Evolutionary conservation across 2,888 invertebrate species (phyloP), one percentile per base, ranked within the genome.

Genomic region (Acronicta aceris): DNA sequence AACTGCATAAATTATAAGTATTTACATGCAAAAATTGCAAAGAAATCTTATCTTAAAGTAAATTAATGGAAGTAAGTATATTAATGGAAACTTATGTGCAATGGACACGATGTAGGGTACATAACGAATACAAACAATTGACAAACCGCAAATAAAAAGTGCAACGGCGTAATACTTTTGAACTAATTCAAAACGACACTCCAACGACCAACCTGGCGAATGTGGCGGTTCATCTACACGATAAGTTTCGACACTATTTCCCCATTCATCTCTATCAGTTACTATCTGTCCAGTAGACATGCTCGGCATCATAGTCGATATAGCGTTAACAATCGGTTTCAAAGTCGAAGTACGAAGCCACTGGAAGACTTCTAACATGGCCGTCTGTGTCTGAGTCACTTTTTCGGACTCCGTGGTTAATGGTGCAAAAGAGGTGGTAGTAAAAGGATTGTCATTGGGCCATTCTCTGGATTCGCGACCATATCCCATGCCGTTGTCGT

Each of bases 151-250:
- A 95, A 89, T 79, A 85, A 92, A 82, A 93, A 89, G 81, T 94
- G 92, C 87, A 93, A 85, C 71, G 88, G 90, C 90, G 82, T 79
- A 87, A 79, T 80, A 88, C 87, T 87, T 73, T 85, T 84, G 87
- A 85, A 85, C 67, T 67, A 85, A 84, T 80, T 85, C 81, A 85
- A 83, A 84, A 86, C 88, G 89, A 88, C 89, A 91, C 89, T 92
- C 91, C 91, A 84, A 90, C 93, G 88, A 95, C 95, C 88, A 94
- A 92, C 94, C 94, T 94, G 94, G 89, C 83, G 85, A 89, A 86
- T 94, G 94, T 75, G 94, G 94, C 79, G 94, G 94, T 90, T 94
- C 94, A 85, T 94, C 94, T 84, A 94, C 94, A 66, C 94, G 94
- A 86, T 94, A 94, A 70, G 90, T 93, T 86, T 93, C 93, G 68